Evolutionary conservation across 2,797 vertebrate species (phyloP), one percentile per base, ranked within the genome.

Genomic region (Galago senegalensis): DNA sequence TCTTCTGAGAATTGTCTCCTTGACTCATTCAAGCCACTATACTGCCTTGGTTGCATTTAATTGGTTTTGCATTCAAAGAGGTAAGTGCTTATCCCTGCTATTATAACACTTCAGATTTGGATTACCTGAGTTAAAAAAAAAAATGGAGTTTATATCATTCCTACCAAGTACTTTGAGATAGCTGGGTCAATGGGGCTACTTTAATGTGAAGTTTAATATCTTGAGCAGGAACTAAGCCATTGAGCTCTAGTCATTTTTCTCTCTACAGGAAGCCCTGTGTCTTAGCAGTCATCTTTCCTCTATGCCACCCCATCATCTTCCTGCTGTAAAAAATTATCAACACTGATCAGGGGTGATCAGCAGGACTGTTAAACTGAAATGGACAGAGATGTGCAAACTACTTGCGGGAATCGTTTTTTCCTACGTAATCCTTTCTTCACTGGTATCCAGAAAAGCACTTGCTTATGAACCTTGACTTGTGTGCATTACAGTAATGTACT

Each of bases 31-130:
- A 49, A 88, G 23, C 65, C n/a, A 16, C 76, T 67, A 8, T 27
- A 73, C 31, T 40, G 27, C 31, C 72, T 85, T 70, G 67, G 72
- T 49, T 88, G 7, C 23, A 5, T 82, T 93, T 93, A 25, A 83
- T 79, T 95, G 93, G 76, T 86, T 95, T 95, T 92, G 65, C 14
- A 65, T 70, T 43, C 73, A 88, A 77, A 94, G 80, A 76, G 10
- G n/a, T 89, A 80, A 61, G 43, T 31, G 70, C 37, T 95, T 91
- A 87, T 93, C 70, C 73, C 87, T 63, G 29, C 72, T 34, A 37
- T 89, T 96, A 53, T 53, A 53, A 53, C 49, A 85, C 76, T 87
- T 76, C 60, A 67, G 60, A 77, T 84, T 79, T 85, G 27, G 43
- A 95, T 92, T 40, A 87, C 61, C 21, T 37, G 34, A 85, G 69